phyloP scores from a whole-genome alignment of 1,140 invertebrate genomes.

The Pteromalus puparum region DNA sequence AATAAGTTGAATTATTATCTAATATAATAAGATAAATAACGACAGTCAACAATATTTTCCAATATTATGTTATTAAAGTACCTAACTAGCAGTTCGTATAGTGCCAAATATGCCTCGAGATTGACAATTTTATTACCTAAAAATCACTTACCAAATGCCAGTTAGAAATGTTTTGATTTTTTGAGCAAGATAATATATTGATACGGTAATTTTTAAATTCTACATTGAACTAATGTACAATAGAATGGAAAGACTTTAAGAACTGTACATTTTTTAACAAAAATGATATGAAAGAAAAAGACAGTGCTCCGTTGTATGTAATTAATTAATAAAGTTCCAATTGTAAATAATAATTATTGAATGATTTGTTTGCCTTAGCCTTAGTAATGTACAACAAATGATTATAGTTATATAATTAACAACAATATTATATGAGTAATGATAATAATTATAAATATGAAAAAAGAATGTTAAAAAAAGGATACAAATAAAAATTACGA shows the following conservation, averaged over 20 bases:
- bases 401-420: constrained; percentile 32
- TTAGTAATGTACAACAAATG: constrained; percentile 46
- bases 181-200: constrained; percentile 4
- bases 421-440: constrained; percentile 44
- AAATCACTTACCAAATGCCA: constrained; percentile 32
- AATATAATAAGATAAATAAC: constrained; percentile 24
- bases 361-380: constrained; percentile 45
- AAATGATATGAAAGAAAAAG: constrained; percentile 17
- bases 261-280: constrained; percentile 20
- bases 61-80: constrained; percentile 33
- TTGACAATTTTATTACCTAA: constrained; percentile 37
- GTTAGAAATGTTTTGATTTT: constrained; percentile 10
- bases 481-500: constrained; percentile 50
- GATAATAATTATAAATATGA: constrained; percentile 45
- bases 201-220: constrained; percentile 30
- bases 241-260: constrained; percentile 30
- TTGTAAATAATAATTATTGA: constrained; percentile 50
- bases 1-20: constrained; percentile 38
- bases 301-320: constrained; percentile 40
- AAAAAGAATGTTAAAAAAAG: constrained; percentile 44
- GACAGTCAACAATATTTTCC: constrained; percentile 37
- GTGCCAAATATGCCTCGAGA: constrained; percentile 51
- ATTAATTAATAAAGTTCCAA: constrained; percentile 41
- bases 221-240: constrained; percentile 38
- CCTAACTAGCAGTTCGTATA: constrained; percentile 35